These are phyloP conservation scores for Eumacrocentrus americanus DNA, from an alignment of 2,888 invertebrate species.

Conservation along the genomic window DNA sequence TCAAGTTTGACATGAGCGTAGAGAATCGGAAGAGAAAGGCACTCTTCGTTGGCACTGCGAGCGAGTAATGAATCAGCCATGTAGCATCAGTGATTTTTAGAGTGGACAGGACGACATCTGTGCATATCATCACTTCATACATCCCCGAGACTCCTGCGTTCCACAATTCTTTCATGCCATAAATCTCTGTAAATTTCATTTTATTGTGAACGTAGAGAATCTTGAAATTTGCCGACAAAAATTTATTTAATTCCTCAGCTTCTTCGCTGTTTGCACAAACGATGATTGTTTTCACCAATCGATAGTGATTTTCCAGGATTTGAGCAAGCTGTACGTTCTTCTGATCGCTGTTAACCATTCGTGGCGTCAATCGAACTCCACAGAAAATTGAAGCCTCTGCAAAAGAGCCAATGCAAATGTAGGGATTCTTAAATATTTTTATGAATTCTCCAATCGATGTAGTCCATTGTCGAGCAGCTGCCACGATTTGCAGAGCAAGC, in stretches of 20 bases:
- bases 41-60: constrained; percentile 69
- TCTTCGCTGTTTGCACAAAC: constrained; percentile 66
- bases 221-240: constrained; percentile 50
- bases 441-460: constrained; percentile 66
- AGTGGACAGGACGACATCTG: constrained; percentile 71
- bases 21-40: constrained; percentile 75
- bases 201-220: constrained; percentile 52
- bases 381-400: constrained; percentile 79
- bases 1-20: constrained; percentile 69
- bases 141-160: constrained; percentile 60
- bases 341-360: constrained; percentile 58
- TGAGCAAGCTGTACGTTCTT: constrained; percentile 61
- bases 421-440: constrained; percentile 65
- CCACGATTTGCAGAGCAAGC: constrained; percentile 65
- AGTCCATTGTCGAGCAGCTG: constrained; percentile 72
- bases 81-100: constrained; percentile 71
- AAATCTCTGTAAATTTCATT: constrained; percentile 43
- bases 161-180: constrained; percentile 59
- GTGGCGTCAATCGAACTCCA: constrained; percentile 62
- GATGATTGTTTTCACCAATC: constrained; percentile 67
- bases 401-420: constrained; percentile 74
- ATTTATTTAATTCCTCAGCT: constrained; percentile 63
- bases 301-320: constrained; percentile 62
- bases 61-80: constrained; percentile 74
- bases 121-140: constrained; percentile 69